Evolutionary conservation across 2,113 vertebrate species (phyloP).

Genomic region (Oriolus oriolus): DNA sequence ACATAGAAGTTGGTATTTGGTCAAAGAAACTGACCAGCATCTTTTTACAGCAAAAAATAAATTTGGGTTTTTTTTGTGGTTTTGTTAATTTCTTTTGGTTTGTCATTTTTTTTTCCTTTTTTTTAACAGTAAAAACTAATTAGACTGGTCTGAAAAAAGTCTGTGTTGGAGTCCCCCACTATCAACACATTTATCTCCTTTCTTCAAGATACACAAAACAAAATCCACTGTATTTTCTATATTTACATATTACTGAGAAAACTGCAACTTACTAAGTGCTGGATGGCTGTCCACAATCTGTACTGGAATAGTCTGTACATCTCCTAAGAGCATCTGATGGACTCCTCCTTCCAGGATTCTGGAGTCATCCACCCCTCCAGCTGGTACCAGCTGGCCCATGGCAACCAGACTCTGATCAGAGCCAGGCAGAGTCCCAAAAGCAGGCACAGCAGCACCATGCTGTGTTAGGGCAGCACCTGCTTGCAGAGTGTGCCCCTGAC

Average conservation of each 20-base stretch:
- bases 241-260: not conserved
- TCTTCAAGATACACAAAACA: not conserved
- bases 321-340: slow-evolving; percentile 73
- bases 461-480: slow-evolving; percentile 34
- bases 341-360: slow-evolving; percentile 49
- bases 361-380: slow-evolving; percentile 51
- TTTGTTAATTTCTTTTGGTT: not conserved
- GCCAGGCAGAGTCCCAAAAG: slow-evolving; percentile 4
- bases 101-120: not conserved
- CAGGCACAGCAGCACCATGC: not conserved
- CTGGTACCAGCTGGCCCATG: slow-evolving; percentile 68
- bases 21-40: not conserved
- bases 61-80: rapidly evolving
- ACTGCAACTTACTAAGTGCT: slow-evolving; percentile 68
- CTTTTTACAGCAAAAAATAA: not conserved
- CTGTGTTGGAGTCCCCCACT: not conserved
- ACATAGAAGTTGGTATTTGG: not conserved
- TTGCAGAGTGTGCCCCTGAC: slow-evolving; percentile 62
- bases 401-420: slow-evolving; percentile 57
- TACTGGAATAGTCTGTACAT: slow-evolving; percentile 71
- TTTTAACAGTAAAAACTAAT: not conserved
- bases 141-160: not conserved
- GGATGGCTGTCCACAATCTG: slow-evolving; percentile 65
- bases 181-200: not conserved
- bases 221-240: not conserved